phyloP scores from a whole-genome alignment of 2,113 vertebrate species.

The Amphilophus citrinellus region DNA sequence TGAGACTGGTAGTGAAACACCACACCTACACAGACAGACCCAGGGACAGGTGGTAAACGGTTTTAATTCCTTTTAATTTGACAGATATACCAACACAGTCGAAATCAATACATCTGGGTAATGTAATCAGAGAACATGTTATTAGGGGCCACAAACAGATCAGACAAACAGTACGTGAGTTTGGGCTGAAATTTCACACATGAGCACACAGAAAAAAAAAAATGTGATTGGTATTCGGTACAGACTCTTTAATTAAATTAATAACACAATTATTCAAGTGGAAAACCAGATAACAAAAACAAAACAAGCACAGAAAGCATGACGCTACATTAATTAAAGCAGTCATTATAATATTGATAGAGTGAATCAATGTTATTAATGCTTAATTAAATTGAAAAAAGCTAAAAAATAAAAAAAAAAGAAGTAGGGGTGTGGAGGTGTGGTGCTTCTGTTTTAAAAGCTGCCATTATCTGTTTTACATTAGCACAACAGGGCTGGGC shows the following conservation, averaged over 20 bases:
- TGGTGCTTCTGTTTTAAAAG: slow-evolving; percentile 24
- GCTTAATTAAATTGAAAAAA: slow-evolving; percentile 26
- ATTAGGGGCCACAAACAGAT: slow-evolving; percentile 30
- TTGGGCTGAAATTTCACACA: slow-evolving; percentile 30
- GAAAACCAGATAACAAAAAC: slow-evolving; percentile 52
- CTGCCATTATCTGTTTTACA: slow-evolving; percentile 14
- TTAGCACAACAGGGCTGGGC: slow-evolving; percentile 26
- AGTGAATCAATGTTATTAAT: slow-evolving; percentile 46
- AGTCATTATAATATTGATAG: slow-evolving; percentile 51
- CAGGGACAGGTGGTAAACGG: neutral
- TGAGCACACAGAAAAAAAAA: slow-evolving; percentile 30
- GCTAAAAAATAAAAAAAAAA: neutral
- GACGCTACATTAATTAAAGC: slow-evolving; percentile 30
- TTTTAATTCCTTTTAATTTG: slow-evolving; percentile 11
- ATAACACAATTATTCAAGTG: slow-evolving; percentile 53
- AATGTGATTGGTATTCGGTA: slow-evolving; percentile 39
- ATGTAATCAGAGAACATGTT: slow-evolving; percentile 13
- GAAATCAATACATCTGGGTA: slow-evolving; percentile 16
- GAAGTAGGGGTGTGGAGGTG: neutral
- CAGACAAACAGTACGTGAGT: neutral
- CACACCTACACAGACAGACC: slow-evolving; percentile 80
- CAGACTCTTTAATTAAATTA: slow-evolving; percentile 58
- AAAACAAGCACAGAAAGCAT: slow-evolving; percentile 26
- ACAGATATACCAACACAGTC: slow-evolving; percentile 8
- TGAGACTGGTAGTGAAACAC: slow-evolving; percentile 91